Conservation (phyloP, 1,140 invertebrate species). For the Drosophila kepulauana region DNA sequence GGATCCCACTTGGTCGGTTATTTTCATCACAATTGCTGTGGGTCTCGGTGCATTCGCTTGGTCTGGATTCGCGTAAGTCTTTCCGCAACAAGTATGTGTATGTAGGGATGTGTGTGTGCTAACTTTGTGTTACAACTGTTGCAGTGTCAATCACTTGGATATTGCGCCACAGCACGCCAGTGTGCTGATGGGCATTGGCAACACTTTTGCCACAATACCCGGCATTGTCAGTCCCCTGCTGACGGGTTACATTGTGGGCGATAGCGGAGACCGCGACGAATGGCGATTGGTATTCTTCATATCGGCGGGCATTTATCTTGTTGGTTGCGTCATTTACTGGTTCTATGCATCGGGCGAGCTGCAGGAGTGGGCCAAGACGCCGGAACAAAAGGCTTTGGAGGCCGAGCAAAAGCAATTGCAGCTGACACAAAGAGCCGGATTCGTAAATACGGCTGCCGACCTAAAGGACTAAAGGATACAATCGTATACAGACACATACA, state of each 20-base stretch:
- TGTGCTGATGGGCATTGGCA: conserved; percentile 94
- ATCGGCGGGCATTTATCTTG: conserved; percentile 90
- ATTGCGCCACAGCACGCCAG: conserved; percentile 93
- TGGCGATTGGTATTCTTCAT: conserved; percentile 95
- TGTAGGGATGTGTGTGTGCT: background rate
- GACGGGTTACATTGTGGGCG: conserved; percentile 91
- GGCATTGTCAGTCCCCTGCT: conserved; percentile 94
- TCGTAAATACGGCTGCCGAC: conserved; percentile 68
- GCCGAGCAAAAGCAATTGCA: conserved; percentile 70
- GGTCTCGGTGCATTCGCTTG: conserved; percentile 95
- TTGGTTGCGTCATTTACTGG: conserved; percentile 92
- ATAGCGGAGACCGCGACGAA: conserved; percentile 88
- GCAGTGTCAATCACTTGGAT: conserved; percentile 94
- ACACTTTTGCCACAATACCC: conserved; percentile 94
- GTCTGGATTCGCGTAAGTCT: conserved; percentile 92
- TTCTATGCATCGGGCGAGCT: conserved; percentile 92
- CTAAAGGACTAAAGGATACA: conserved; percentile 61
- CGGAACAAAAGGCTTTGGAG: conserved; percentile 71
- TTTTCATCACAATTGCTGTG: conserved; percentile 93
- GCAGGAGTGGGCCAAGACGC: conserved; percentile 90
- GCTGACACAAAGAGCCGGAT: conserved; percentile 58
- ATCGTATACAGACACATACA: background rate
- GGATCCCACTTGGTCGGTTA: conserved; percentile 88
- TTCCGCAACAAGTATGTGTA: conserved; percentile 9
- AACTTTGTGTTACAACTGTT: conserved; percentile 20